Conservation (phyloP, 2,113 vertebrate species). For the Gavia stellata region DNA sequence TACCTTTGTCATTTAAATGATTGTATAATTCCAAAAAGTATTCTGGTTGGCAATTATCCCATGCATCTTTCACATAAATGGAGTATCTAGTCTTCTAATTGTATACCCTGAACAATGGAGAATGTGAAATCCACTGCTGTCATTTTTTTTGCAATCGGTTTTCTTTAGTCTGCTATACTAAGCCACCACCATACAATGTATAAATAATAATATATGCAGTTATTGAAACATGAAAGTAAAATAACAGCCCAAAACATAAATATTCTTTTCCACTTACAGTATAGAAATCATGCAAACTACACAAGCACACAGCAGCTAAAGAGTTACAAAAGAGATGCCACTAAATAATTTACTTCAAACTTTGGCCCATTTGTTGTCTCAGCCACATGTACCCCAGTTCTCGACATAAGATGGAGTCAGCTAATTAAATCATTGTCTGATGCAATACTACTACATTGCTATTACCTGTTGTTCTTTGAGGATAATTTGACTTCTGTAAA, state of each 20-base stretch:
- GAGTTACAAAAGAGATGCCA: not conserved
- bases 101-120: not conserved
- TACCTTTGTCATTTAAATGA: not conserved
- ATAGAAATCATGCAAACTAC: not conserved
- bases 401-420: not conserved
- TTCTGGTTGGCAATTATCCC: not conserved
- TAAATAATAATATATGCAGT: not conserved
- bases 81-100: not conserved
- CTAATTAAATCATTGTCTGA: not conserved
- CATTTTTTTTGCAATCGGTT: not conserved
- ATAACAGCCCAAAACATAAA: not conserved
- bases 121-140: not conserved
- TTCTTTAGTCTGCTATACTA: not conserved
- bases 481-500: not conserved
- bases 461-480: not conserved
- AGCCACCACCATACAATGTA: not conserved
- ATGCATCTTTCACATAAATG: not conserved
- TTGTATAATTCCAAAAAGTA: not conserved
- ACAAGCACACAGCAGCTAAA: not conserved
- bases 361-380: not conserved
- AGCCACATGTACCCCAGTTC: not conserved
- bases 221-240: not conserved
- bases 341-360: not conserved
- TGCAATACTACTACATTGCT: not conserved
- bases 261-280: not conserved